A percentile compares a stretch with the other conserved stretches of the same genome.
Evolutionary conservation across 2,888 invertebrate genomes (phyloP).

Genomic region (Drosophila macrospina): DNA sequence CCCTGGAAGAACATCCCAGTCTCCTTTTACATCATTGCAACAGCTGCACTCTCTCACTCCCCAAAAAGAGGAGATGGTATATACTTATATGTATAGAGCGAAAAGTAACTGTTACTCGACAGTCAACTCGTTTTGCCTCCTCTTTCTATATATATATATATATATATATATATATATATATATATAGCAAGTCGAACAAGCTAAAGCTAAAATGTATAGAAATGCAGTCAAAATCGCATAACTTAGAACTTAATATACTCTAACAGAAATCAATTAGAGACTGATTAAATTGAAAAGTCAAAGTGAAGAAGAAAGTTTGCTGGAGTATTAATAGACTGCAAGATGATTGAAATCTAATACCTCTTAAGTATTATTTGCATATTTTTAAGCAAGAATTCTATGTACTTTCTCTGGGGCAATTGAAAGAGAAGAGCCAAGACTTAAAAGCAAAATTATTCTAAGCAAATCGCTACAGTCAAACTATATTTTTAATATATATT

Average conservation of each 20-base stretch:
- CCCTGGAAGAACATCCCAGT: conserved; percentile 26
- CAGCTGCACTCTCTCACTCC: conserved; percentile 27
- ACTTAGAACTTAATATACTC: conserved; percentile 20
- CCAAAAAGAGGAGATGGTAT: conserved; percentile 48
- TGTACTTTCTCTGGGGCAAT: too few relatives aligned
- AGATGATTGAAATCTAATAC: too few relatives aligned
- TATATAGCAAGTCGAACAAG: conserved; percentile 34
- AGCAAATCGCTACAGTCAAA: too few relatives aligned
- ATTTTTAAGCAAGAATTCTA: too few relatives aligned
- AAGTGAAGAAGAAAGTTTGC: not conserved
- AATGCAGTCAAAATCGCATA: not conserved
- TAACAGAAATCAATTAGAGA: conserved; percentile 7
- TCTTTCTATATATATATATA: conserved; percentile 71
- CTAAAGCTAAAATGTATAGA: conserved; percentile 29
- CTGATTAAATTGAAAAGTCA: not conserved
- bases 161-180: conserved; percentile 2
- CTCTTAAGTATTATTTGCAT: too few relatives aligned
- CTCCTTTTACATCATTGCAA: conserved; percentile 37
- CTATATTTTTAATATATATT: too few relatives aligned
- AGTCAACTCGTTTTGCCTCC: conserved; percentile 73
- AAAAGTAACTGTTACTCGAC: conserved; percentile 77
- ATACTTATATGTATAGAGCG: conserved; percentile 34
- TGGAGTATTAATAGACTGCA: too few relatives aligned
- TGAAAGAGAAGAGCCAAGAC: too few relatives aligned
- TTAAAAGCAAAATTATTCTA: too few relatives aligned